Evolutionary conservation across 2,113 vertebrate species (phyloP), one percentile per base, ranked within the genome.

Genomic region (Gymnorhina tibicen): DNA sequence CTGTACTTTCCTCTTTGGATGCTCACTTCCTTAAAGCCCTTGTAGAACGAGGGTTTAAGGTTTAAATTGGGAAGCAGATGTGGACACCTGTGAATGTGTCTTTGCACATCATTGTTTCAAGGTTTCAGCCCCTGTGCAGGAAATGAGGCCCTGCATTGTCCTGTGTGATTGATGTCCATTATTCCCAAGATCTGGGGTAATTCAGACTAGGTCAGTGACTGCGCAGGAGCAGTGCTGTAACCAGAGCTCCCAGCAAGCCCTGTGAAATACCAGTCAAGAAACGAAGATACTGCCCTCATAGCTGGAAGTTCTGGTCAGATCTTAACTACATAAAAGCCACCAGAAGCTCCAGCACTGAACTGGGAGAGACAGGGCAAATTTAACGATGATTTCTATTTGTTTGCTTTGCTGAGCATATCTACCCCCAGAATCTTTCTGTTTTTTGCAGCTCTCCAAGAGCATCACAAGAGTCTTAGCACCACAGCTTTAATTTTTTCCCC

Each of bases 21-120:
- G 39, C 47, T 90, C 7, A 0, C 80, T 92, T 90, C 41, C 94
- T 91, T 93, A 82, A 64, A 93, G 85, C 63, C 74, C 70, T 83
- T 41, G 60, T 33, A 75, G 64, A 69, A 56, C 20, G 33, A 17
- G 44, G 13, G 33, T 39, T 85, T 88, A 56, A 90, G 59, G 75
- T 81, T 93, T 85, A 78, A 92, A 92, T 62, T 81, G 52, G 75
- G 86, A 93, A 94, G 91, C 60, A 87, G 68, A 88, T 39, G 83
- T 53, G 83, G 76, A 73, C 73, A 59, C 85, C 72, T 92, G 52
- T 50, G 73, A 84, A 60, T 8, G 42, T 42, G 35, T 39, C 79
- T 94, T 86, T 91, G 64, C 67, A 64, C 42, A n/a, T 52, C 11
- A 20, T 42, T 74, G 44, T 90, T 91, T 89, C 86, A 78, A 44